phyloP scores from a whole-genome alignment of 2,888 invertebrate genomes.

The Orthosia gracilis region DNA sequence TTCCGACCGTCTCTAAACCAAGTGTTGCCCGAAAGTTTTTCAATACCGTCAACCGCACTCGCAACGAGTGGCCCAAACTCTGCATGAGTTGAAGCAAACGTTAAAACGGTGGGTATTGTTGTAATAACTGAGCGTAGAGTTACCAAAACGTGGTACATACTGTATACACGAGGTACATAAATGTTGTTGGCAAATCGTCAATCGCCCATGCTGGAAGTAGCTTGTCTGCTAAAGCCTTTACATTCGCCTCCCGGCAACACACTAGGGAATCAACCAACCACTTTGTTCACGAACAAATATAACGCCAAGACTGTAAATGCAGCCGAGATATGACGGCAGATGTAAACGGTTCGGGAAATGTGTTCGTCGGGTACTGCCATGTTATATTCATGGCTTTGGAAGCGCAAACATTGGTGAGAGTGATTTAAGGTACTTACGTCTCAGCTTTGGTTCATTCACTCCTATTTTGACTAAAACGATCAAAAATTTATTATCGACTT shows the following conservation, averaged over 20 bases:
- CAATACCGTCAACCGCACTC: not conserved
- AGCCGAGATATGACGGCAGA: constrained; percentile 59
- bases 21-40: no score
- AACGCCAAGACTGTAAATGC: constrained; percentile 50
- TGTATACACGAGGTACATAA: no score
- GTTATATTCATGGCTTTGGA: constrained; percentile 50
- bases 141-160: not conserved
- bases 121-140: not conserved
- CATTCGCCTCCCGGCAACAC: constrained; percentile 37
- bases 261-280: constrained; percentile 48
- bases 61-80: not conserved
- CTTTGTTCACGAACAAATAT: constrained; percentile 56
- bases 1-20: no score
- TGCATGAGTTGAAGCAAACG: not conserved
- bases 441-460: not conserved
- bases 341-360: constrained; percentile 49
- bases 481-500: not conserved
- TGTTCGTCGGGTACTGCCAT: constrained; percentile 18
- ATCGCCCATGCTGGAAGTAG: not conserved
- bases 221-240: constrained; percentile 7
- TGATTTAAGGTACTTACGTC: constrained; percentile 8
- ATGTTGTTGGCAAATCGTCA: constrained; percentile 2
- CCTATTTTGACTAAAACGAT: not conserved
- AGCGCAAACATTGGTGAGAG: constrained; percentile 24
- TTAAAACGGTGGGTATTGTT: not conserved